Evolutionary conservation across 2,113 vertebrate species (phyloP).

Genomic region (Motacilla alba): DNA sequence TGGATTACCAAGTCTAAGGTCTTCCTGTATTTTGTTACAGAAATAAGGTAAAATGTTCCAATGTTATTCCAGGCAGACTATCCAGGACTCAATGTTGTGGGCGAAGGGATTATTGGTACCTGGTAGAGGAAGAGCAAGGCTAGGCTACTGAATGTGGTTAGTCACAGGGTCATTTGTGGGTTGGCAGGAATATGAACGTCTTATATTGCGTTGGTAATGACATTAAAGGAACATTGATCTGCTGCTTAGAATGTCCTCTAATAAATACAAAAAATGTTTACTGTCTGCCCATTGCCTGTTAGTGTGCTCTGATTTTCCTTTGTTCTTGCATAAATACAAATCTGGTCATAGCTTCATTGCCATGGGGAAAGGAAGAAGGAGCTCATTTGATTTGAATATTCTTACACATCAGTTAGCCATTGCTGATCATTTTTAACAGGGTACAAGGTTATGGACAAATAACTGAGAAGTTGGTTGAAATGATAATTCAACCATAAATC

Average conservation of each 20-base stretch:
- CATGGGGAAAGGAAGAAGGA: neutral
- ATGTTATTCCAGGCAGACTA: neutral
- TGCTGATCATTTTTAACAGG: neutral
- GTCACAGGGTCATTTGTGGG: constrained; percentile 20
- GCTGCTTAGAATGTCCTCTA: neutral
- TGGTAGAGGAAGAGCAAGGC: constrained; percentile 38
- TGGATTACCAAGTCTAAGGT: constrained; percentile 12
- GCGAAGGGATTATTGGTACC: constrained; percentile 48
- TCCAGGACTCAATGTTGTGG: neutral
- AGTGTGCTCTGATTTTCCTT: neutral
- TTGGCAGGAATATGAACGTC: neutral
- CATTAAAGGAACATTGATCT: neutral
- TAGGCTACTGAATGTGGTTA: neutral
- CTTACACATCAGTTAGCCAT: neutral
- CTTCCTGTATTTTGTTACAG: constrained; percentile 47
- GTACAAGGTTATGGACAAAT: neutral
- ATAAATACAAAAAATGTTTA: neutral
- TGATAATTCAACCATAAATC: neutral
- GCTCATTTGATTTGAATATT: neutral
- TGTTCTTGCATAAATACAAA: neutral
- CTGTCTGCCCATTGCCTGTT: neutral
- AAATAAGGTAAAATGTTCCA: constrained; percentile 25
- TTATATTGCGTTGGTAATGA: neutral
- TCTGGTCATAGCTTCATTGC: accelerated
- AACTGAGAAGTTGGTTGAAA: neutral